Evolutionary conservation across 1,140 invertebrate genomes (phyloP).

Genomic region (Stegodyphus mimosarum): DNA sequence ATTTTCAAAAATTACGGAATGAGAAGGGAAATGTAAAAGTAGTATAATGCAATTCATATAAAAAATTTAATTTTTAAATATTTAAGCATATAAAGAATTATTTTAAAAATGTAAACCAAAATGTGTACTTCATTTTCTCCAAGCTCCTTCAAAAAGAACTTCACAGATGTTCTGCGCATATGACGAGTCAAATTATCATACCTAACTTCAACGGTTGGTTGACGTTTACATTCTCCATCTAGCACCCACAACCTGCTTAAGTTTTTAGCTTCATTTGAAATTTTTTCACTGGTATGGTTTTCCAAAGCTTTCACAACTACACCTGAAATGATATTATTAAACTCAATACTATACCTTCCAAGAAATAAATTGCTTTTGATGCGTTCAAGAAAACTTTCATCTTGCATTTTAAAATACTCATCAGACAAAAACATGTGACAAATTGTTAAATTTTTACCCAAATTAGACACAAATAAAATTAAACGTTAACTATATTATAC

Average conservation of each 20-base stretch:
- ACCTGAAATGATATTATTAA: conserved; percentile 19
- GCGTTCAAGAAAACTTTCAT: not conserved
- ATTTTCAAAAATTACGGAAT: too few relatives aligned
- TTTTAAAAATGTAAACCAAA: not conserved
- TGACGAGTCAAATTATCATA: conserved; percentile 53
- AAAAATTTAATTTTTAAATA: too few relatives aligned
- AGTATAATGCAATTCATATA: too few relatives aligned
- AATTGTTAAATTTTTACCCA: too few relatives aligned
- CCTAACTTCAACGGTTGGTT: conserved; percentile 45
- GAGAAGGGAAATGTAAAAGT: too few relatives aligned
- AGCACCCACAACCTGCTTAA: conserved; percentile 20
- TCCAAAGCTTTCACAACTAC: conserved; percentile 1
- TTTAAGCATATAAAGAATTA: too few relatives aligned
- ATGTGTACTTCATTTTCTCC: conserved; percentile 36
- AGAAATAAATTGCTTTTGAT: not conserved
- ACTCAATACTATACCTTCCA: not conserved
- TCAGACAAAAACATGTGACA: too few relatives aligned
- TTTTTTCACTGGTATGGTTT: conserved; percentile 15
- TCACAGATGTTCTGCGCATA: conserved; percentile 29
- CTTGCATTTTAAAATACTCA: too few relatives aligned
- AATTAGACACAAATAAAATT: too few relatives aligned
- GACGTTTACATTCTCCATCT: not conserved
- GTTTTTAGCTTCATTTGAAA: conserved; percentile 8
- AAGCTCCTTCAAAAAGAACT: conserved; percentile 29
- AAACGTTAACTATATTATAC: too few relatives aligned